Conservation (phyloP, 2,888 invertebrate species). For the Entomobrya multifasciata region DNA sequence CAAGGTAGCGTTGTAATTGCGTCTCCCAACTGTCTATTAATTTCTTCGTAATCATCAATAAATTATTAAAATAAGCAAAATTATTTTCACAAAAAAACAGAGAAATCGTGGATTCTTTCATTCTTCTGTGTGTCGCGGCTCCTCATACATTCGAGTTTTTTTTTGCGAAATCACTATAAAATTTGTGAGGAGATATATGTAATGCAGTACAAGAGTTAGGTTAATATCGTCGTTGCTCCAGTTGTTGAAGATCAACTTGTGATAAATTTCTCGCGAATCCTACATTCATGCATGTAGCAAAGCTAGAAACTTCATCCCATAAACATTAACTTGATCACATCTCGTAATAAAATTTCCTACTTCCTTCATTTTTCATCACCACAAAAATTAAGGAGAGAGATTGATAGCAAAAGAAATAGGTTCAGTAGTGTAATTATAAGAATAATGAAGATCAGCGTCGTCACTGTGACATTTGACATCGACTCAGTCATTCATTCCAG, state of each 20-base stretch:
- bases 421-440: slow-evolving; percentile 40
- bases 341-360: slow-evolving; percentile 60
- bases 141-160: slow-evolving; percentile 29
- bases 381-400: not conserved
- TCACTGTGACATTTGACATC: slow-evolving; percentile 52
- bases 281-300: too few relatives aligned
- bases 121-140: not conserved
- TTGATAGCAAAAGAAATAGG: slow-evolving; percentile 19
- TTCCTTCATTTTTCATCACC: slow-evolving; percentile 52
- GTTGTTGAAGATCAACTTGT: too few relatives aligned
- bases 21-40: slow-evolving; percentile 70
- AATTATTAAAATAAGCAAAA: too few relatives aligned
- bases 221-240: slow-evolving; percentile 47
- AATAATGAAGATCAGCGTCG: not conserved
- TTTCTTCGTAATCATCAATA: slow-evolving; percentile 53
- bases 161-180: too few relatives aligned
- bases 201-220: slow-evolving; percentile 31
- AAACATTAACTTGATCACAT: too few relatives aligned
- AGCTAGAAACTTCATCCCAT: too few relatives aligned
- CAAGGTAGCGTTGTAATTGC: slow-evolving; percentile 12
- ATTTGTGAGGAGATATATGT: not conserved
- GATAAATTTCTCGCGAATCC: too few relatives aligned
- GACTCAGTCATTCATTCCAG: slow-evolving; percentile 21
- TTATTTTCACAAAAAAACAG: too few relatives aligned
- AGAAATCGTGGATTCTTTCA: too few relatives aligned